Percentiles rank a stretch among this genome's conserved stretches.
These are phyloP conservation scores for Trematomus loennbergii DNA, from an alignment of 2,113 vertebrate species.

Conservation along the genomic window DNA sequence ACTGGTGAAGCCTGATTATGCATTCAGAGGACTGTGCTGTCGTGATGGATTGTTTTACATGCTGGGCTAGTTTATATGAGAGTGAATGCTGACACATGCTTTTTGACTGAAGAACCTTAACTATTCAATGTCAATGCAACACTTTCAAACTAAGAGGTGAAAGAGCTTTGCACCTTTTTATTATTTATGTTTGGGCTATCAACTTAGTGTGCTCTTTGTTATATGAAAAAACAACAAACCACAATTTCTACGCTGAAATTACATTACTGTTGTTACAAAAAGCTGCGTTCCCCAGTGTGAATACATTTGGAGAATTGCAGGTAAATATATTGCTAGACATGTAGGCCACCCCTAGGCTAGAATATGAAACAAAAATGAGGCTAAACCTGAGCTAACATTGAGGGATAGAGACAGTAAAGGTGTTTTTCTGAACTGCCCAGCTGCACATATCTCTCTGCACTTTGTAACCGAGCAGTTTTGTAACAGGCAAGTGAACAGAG, in stretches of 20 bases:
- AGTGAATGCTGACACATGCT: background rate
- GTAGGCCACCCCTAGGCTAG: background rate
- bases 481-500: constrained; percentile 50
- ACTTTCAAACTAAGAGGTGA: background rate
- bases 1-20: background rate
- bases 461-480: constrained; percentile 36
- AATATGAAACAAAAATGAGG: background rate
- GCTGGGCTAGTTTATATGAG: background rate
- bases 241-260: too few species aligned
- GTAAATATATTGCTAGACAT: too few species aligned
- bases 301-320: too few species aligned
- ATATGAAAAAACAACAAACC: too few species aligned
- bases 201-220: too few species aligned
- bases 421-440: constrained; percentile 43
- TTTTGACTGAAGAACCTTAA: background rate
- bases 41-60: background rate
- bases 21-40: background rate
- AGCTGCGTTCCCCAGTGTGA: too few species aligned
- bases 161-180: too few species aligned
- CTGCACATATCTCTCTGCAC: constrained; percentile 30
- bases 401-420: constrained; percentile 33
- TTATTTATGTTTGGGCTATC: too few species aligned
- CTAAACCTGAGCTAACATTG: constrained; percentile 11
- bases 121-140: background rate
- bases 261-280: too few species aligned